phyloP scores from a whole-genome alignment of 2,888 invertebrate genomes.

The Alcis repandata region DNA sequence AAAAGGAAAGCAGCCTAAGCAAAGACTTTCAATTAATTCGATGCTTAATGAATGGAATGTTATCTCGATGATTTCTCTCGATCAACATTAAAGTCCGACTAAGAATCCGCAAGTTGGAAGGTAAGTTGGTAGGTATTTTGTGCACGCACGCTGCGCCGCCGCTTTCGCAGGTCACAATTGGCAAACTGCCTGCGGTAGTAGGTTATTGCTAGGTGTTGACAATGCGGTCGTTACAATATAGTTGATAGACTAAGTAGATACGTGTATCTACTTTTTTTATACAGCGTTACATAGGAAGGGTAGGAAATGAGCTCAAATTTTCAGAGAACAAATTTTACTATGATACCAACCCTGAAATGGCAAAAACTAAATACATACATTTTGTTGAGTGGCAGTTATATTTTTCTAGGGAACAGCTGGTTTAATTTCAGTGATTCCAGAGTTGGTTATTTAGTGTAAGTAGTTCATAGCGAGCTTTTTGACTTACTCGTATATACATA shows the following conservation, averaged over 20 bases:
- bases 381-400: no score
- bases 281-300: no score
- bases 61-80: constrained; percentile 22
- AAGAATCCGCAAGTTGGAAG: neutral
- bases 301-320: no score
- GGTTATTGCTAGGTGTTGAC: neutral
- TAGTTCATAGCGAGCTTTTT: no score
- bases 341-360: no score
- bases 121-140: constrained; percentile 15
- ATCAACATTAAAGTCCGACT: constrained; percentile 12
- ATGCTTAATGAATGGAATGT: constrained; percentile 23
- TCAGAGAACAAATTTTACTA: no score
- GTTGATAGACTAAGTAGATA: neutral
- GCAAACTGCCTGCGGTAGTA: constrained; percentile 3
- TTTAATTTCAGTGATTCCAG: no score
- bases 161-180: constrained; percentile 22
- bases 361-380: no score
- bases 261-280: no score
- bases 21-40: constrained; percentile 6
- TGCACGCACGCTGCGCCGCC: constrained; percentile 8
- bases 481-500: no score
- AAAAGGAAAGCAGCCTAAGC: constrained; percentile 10
- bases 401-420: no score
- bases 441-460: no score
- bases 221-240: neutral